Conservation (phyloP, 2,888 invertebrate species). For the Rhopalosiphum nymphaeae region DNA sequence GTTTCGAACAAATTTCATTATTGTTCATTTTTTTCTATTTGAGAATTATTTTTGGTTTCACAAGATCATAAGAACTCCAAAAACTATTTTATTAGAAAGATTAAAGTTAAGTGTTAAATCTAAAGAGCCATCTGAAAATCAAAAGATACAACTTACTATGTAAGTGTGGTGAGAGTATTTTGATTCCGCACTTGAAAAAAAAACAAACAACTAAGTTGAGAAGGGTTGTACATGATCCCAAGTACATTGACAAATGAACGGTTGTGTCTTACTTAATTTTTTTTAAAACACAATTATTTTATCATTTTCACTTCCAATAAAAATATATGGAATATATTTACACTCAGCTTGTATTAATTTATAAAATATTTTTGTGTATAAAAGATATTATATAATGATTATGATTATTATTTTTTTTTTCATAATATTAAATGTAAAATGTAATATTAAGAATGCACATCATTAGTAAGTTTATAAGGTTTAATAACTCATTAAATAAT, state of each 20-base stretch:
- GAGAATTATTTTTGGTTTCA: background rate
- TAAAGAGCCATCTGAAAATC: slow-evolving; percentile 1
- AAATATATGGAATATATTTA: background rate
- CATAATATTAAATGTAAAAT: too few relatives aligned
- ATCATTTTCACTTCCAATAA: background rate
- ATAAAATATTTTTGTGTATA: background rate
- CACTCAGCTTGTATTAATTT: background rate
- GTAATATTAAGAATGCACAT: too few relatives aligned
- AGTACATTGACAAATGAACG: background rate
- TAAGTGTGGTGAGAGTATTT: background rate
- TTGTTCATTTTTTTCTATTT: background rate
- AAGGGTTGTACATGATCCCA: slow-evolving; percentile 28
- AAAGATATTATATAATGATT: too few relatives aligned
- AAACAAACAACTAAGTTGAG: slow-evolving; percentile 41
- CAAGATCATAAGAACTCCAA: background rate
- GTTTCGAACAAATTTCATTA: background rate
- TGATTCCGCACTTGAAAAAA: background rate
- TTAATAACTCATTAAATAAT: background rate
- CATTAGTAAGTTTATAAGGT: too few relatives aligned
- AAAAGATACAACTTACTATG: background rate
- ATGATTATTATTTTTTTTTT: too few relatives aligned
- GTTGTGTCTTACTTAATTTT: background rate
- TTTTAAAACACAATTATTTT: background rate
- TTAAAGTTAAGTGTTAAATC: background rate
- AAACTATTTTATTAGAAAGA: background rate